These are phyloP conservation scores for Chrysotoxum bicinctum DNA, from an alignment of 2,888 invertebrate species.

Conservation along the genomic window DNA sequence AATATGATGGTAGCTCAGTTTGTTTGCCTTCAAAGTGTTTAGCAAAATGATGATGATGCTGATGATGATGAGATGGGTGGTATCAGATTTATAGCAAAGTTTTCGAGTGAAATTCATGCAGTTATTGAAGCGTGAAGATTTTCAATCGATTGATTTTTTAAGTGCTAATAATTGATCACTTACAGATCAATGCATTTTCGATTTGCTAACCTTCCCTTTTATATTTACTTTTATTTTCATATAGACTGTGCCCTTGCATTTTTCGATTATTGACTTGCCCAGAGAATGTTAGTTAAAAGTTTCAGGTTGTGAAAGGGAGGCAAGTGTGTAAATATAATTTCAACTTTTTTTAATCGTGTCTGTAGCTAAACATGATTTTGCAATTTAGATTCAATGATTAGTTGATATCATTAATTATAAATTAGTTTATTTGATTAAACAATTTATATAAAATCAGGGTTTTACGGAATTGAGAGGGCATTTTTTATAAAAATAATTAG, in stretches of 20 bases:
- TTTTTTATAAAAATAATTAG: no score
- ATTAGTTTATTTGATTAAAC: no score
- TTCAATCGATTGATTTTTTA: slow-evolving; percentile 63
- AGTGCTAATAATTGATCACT: slow-evolving; percentile 65
- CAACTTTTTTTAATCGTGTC: no score
- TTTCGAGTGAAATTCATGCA: slow-evolving; percentile 42
- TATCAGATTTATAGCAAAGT: not conserved
- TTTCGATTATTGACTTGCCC: not conserved
- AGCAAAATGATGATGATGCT: slow-evolving; percentile 24
- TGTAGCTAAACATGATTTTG: no score
- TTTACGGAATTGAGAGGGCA: no score
- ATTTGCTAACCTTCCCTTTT: not conserved
- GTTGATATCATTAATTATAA: no score
- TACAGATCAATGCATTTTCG: slow-evolving; percentile 55
- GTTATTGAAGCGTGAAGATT: slow-evolving; percentile 47
- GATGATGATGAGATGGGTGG: not conserved
- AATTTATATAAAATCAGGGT: no score
- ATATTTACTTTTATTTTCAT: not conserved
- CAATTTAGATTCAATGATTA: no score
- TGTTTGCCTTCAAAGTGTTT: slow-evolving; percentile 11
- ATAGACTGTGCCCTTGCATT: not conserved
- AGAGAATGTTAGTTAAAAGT: not conserved
- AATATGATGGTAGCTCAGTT: slow-evolving; percentile 25
- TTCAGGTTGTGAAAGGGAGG: not conserved
- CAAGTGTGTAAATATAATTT: no score